Percentiles rank a stretch among this genome's conserved stretches.
phyloP scores from a whole-genome alignment of 2,797 vertebrate species.

The Sebastes matsubarae region DNA sequence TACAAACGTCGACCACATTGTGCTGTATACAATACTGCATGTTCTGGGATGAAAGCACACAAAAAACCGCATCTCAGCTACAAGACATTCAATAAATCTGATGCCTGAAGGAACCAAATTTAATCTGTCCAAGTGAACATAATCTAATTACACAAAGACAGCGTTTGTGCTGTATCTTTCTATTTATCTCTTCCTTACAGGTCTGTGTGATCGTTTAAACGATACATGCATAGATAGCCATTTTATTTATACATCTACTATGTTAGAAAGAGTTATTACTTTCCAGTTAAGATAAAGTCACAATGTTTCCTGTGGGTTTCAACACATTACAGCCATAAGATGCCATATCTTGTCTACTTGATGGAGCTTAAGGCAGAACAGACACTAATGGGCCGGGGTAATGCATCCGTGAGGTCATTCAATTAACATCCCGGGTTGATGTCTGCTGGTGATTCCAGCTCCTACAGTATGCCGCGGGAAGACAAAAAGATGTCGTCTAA shows the following conservation, averaged over 20 bases:
- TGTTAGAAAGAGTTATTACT: conserved; percentile 5
- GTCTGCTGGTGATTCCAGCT: conserved; percentile 53
- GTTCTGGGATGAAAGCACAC: conserved; percentile 12
- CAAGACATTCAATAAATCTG: conserved; percentile 32
- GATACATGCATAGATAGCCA: conserved; percentile 15
- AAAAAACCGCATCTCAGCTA: background rate
- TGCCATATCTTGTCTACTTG: conserved; percentile 22
- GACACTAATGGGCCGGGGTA: conserved; percentile 51
- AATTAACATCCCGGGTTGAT: conserved; percentile 66
- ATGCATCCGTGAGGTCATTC: conserved; percentile 68
- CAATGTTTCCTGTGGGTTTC: conserved; percentile 30
- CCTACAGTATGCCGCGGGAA: background rate
- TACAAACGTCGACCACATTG: conserved; percentile 5
- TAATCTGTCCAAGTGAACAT: conserved; percentile 48
- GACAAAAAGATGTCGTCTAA: background rate
- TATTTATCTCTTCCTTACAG: conserved; percentile 56
- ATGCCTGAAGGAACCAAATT: conserved; percentile 45
- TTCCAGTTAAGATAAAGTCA: conserved; percentile 38
- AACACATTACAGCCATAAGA: conserved; percentile 33
- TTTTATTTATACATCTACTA: conserved; percentile 25
- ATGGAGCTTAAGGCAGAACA: conserved; percentile 37
- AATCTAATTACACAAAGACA: conserved; percentile 60
- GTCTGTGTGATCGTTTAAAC: conserved; percentile 17
- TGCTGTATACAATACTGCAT: background rate
- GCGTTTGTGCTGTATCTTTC: conserved; percentile 45